phyloP scores from a whole-genome alignment of 2,797 vertebrate species.

The Molossus alvarezi region DNA sequence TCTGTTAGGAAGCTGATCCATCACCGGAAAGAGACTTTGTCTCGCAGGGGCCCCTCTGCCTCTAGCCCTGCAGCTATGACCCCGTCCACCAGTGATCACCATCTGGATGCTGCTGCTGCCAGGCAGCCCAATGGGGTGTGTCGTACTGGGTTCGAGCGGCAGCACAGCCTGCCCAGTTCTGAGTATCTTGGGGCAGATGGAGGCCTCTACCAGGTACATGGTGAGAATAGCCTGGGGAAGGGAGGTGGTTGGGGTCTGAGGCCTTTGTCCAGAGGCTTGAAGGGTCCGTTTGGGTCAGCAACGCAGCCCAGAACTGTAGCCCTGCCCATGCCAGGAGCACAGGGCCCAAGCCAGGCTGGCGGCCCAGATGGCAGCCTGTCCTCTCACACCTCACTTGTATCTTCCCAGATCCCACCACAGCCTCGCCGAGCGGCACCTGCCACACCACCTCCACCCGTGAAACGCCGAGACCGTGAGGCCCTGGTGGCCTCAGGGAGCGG shows the following conservation, averaged over 20 bases:
- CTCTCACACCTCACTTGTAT: slow-evolving; percentile 76
- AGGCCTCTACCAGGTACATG: slow-evolving; percentile 94
- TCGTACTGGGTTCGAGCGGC: slow-evolving; percentile 92
- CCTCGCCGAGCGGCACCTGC: slow-evolving; percentile 93
- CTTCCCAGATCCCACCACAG: slow-evolving; percentile 94
- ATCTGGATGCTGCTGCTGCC: slow-evolving; percentile 92
- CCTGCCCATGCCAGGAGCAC: neutral
- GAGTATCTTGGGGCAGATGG: slow-evolving; percentile 93
- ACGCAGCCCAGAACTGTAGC: neutral
- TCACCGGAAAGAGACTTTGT: slow-evolving; percentile 97
- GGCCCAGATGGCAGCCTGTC: neutral
- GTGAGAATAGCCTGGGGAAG: neutral
- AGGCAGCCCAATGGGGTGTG: slow-evolving; percentile 95
- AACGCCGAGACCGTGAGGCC: slow-evolving; percentile 90
- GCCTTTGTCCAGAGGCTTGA: slow-evolving; percentile 1
- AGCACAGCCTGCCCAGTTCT: slow-evolving; percentile 93
- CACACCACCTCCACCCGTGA: slow-evolving; percentile 96
- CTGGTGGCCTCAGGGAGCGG: slow-evolving; percentile 86
- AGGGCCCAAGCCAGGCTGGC: neutral
- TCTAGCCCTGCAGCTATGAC: slow-evolving; percentile 91
- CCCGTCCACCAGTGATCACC: slow-evolving; percentile 95
- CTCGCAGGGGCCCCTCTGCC: slow-evolving; percentile 93
- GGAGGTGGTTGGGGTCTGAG: neutral
- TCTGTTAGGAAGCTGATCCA: slow-evolving; percentile 96
- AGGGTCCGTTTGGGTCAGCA: neutral